Percentiles rank a stretch among this genome's conserved stretches.
These are phyloP conservation scores for Apis laboriosa DNA, from an alignment of 1,140 invertebrate genomes.

Conservation along the genomic window DNA sequence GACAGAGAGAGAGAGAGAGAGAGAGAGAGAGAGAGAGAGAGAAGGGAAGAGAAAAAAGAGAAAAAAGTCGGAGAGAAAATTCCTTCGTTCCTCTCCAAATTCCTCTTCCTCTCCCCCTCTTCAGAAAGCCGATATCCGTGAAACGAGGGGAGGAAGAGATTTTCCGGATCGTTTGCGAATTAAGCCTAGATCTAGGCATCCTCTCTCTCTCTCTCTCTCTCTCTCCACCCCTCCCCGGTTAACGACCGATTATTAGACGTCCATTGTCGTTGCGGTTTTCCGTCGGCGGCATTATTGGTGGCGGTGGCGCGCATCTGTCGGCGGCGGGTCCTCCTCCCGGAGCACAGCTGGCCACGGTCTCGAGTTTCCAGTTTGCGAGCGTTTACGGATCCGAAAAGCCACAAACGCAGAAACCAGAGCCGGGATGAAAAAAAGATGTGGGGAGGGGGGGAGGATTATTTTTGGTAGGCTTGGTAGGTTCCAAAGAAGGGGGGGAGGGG, in stretches of 20 bases:
- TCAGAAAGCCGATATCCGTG: conserved; percentile 54
- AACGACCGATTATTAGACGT: conserved; percentile 39
- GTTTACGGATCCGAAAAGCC: conserved; percentile 1
- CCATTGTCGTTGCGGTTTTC: conserved; percentile 34
- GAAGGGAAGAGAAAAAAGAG: no score
- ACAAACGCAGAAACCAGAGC: conserved; percentile 10
- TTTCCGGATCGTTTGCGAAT: conserved; percentile 26
- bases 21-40: no score
- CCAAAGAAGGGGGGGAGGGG: no score
- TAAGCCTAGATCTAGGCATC: conserved; percentile 15
- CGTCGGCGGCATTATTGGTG: conserved; percentile 19
- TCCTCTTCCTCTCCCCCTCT: no score
- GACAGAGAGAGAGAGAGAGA: no score
- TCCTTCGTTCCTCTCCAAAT: no score
- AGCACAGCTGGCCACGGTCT: conserved; percentile 39
- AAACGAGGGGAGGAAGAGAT: conserved; percentile 29
- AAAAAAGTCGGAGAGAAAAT: neutral
- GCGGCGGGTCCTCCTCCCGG: neutral
- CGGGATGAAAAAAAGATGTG: neutral
- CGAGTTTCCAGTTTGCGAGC: conserved; percentile 43
- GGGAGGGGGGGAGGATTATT: conserved; percentile 16
- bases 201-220: conserved; percentile 25
- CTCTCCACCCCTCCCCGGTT: conserved; percentile 36
- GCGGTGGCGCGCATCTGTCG: conserved; percentile 29
- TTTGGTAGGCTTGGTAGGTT: neutral